Evolutionary conservation across 2,888 invertebrate genomes (phyloP).

Genomic region (Ecliptopera silaceata): DNA sequence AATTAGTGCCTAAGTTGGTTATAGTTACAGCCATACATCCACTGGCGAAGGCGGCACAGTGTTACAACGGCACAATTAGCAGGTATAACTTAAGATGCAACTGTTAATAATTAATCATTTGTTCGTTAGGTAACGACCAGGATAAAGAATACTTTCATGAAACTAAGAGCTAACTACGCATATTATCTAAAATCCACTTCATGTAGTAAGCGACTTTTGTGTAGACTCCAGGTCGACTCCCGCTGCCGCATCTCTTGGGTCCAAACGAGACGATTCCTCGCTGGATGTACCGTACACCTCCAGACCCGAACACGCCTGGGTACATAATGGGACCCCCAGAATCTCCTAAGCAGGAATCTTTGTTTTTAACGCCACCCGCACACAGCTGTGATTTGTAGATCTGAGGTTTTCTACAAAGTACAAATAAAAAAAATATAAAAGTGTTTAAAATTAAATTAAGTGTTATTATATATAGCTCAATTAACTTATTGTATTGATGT

Average conservation of each 20-base stretch:
- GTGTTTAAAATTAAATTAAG: background rate
- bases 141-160: background rate
- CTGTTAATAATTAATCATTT: background rate
- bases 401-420: constrained; percentile 43
- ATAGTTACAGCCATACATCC: too few species aligned
- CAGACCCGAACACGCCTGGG: constrained; percentile 51
- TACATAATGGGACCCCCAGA: constrained; percentile 86
- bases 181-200: constrained; percentile 84
- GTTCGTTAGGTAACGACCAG: background rate
- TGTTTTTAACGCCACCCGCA: constrained; percentile 76
- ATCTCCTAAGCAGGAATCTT: constrained; percentile 86
- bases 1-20: too few species aligned
- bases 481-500: background rate
- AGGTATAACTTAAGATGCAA: too few species aligned
- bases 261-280: constrained; percentile 84
- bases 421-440: too few species aligned
- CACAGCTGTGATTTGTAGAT: constrained; percentile 79
- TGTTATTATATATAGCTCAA: background rate
- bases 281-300: constrained; percentile 79
- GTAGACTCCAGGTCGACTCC: constrained; percentile 83
- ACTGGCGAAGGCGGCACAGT: too few species aligned
- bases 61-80: too few species aligned
- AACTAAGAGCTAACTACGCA: constrained; percentile 39
- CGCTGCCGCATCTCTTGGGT: constrained; percentile 75
- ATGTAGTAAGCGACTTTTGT: constrained; percentile 81